Base-by-base conservation (phyloP, 2,888 invertebrate species). In the Caenorhabditis japonica region DNA sequence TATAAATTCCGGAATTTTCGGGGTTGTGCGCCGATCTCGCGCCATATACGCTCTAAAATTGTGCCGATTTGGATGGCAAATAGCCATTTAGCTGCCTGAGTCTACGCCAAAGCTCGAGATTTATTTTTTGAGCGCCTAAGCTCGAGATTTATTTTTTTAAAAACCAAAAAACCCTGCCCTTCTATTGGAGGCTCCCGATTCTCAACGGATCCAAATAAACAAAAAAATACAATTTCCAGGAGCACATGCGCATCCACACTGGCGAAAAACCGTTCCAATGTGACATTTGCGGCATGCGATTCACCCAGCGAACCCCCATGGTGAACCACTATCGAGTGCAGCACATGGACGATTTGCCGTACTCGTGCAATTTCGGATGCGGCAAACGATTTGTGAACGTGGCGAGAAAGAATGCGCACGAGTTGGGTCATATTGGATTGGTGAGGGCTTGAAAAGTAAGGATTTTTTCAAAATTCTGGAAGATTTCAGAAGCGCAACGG, bases 211-310 rank as follows among this genome's bases (percentile, higher is more conserved):
- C n/a, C n/a, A n/a, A n/a, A n/a, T n/a, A n/a, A n/a, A n/a, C n/a
- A n/a, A n/a, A n/a, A n/a, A n/a, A n/a, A n/a, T n/a, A 36, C 30
- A 23, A 34, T 46, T 38, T 77, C 17, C 38, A 81, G 73, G 84
- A 81, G 7, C 84, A 84, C 55, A 80, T 83, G 80, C 51, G 83
- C 44, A 84, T 82, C 17, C 84, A 84, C 59, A 83, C 84, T 10
- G 83, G 84, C 8, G 84, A 84, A 59, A 75, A 75, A 17, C 84
- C 84, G 3, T 83, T 76, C 53, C 44, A 33, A 13, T 84, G 84
- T 62, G 66, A 73, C 23, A 46, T 79, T n/a, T 84, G 84, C 55
- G 80, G 80, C 5, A 39, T 52, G 43, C 19, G 66, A 12, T 84
- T 83, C 72, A 70, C 76, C 17, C 84, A 83, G 53, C 60, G 64